Evolutionary conservation across 1,140 invertebrate species (phyloP), one percentile per base, ranked within the genome.

Genomic region (Lineus longissimus): DNA sequence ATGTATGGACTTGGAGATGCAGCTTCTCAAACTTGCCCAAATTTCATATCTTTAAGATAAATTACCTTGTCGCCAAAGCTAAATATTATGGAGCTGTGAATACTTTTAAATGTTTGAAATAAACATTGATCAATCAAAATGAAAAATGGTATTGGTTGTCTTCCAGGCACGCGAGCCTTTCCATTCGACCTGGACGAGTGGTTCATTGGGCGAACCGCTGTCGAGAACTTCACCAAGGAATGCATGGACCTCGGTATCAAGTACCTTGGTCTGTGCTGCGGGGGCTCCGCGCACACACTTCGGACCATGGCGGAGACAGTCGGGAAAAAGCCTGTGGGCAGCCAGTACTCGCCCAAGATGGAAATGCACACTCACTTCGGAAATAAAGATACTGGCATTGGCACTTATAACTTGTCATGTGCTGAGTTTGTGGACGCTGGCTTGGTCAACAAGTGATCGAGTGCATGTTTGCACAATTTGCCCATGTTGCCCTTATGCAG

Each of bases 191-290:
- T 70, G 4, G 60, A 65, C 29, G 15, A 41, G 17, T 55, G 54
- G n/a, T 30, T 67, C n/a, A 51, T 17, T 31, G 56, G 67, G n/a
- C 67, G 67, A 7, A 66, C 63, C 6, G 51, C 67, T 2, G 22
- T 70, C 19, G 67, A 22, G 9, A 23, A 29, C 23, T 70, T 66
- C 23, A 57, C 61, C 1, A 27, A 66, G 29, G 30, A 69, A 22
- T 30, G 41, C 2, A 68, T 65, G 55, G 67, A 68, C 7, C 19
- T 68, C 6, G 66, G 66, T 6, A 45, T 67, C n/a, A 54, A 65
- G 6, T 68, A 69, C 51, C 63, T 68, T 27, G 67, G 67, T 17
- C 22, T 68, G 6, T 68, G 67, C 47, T 68, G 67, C 45, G 67
- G 67, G 7, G 64, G 64, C 17, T 22, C 41, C 7, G 7, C 61